Conservation (phyloP, 2,888 invertebrate species). For the Drosophila pullipes region DNA sequence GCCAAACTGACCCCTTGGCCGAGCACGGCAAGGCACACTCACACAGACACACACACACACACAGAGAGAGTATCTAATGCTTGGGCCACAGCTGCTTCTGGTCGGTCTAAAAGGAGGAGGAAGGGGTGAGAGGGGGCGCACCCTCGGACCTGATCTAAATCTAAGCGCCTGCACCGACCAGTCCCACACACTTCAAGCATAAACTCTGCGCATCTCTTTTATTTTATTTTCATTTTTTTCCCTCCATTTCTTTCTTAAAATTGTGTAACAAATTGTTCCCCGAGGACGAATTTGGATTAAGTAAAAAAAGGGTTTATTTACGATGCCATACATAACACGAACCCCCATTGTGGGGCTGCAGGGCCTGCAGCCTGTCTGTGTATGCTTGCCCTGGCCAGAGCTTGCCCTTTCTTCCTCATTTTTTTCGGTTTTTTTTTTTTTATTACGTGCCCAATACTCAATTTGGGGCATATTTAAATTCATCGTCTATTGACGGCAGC, state of each 20-base stretch:
- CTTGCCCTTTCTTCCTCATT: conserved; percentile 8
- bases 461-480: conserved; percentile 81
- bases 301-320: conserved; percentile 81
- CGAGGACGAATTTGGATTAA: conserved; percentile 81
- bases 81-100: conserved; percentile 17
- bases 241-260: conserved; percentile 61
- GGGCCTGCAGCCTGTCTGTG: conserved; percentile 22
- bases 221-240: conserved; percentile 16
- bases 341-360: conserved; percentile 25
- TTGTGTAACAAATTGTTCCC: conserved; percentile 81
- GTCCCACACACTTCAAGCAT: conserved; percentile 41
- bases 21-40: neutral
- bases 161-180: conserved; percentile 57
- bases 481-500: conserved; percentile 80
- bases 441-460: conserved; percentile 81
- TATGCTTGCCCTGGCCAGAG: conserved; percentile 23
- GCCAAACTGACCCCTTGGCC: conserved; percentile 59
- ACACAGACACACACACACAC: conserved; percentile 2
- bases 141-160: conserved; percentile 56
- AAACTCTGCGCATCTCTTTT: conserved; percentile 40
- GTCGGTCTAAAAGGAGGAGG: neutral
- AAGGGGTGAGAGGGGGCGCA: conserved; percentile 20
- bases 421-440: conserved; percentile 47
- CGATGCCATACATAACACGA: conserved; percentile 77
- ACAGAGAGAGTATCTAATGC: neutral